These are phyloP conservation scores for Vannuccia rotundouncinata DNA, from an alignment of 2,888 invertebrate genomes.

Conservation along the genomic window DNA sequence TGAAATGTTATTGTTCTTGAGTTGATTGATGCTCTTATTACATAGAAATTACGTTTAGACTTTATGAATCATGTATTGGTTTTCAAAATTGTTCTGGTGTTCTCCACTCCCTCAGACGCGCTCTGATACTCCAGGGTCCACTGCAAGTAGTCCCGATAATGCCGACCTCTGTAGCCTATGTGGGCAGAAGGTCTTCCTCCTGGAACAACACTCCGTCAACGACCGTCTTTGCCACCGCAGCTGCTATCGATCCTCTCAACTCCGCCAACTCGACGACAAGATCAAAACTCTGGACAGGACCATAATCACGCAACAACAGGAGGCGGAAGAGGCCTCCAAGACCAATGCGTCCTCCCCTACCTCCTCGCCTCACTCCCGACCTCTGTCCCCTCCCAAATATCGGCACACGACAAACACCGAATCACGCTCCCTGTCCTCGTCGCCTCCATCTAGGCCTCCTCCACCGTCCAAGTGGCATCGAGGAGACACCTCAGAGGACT, in stretches of 20 bases:
- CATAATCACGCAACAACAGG: not conserved
- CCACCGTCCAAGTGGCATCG: not conserved
- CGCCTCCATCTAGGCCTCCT: not conserved
- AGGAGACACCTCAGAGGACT: not conserved
- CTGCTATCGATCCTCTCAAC: not conserved
- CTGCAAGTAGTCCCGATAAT: not conserved
- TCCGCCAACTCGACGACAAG: not conserved
- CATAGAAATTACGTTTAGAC: no score
- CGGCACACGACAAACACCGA: not conserved
- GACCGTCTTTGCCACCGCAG: constrained; percentile 1
- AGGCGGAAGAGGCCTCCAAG: not conserved
- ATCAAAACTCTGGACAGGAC: not conserved
- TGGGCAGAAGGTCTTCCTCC: not conserved
- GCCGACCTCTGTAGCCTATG: not conserved
- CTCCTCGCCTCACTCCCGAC: not conserved
- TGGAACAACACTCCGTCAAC: not conserved
- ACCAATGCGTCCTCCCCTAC: not conserved
- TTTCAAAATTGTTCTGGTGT: no score
- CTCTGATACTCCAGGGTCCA: not conserved
- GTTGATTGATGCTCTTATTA: no score
- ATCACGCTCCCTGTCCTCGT: not conserved
- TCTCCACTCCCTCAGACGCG: not conserved
- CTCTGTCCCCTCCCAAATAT: not conserved
- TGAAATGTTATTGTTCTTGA: no score
- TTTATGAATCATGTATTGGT: no score